Conservation (phyloP, 2,797 vertebrate species). For the Xenops minutus region DNA sequence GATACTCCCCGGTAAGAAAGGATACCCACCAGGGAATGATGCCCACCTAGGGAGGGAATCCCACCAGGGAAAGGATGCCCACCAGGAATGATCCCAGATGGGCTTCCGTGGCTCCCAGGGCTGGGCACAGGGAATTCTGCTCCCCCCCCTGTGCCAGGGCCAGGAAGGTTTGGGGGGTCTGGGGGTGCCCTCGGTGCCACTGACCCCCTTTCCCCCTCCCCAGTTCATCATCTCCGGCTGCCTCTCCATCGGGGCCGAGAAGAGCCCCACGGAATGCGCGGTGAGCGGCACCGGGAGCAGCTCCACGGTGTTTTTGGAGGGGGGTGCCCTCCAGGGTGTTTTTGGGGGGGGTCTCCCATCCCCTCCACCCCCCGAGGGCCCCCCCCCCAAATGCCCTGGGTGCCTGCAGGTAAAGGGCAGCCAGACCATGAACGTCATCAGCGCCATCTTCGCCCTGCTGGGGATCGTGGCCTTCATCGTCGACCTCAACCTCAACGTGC, state of each 20-base stretch:
- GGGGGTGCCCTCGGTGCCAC: neutral
- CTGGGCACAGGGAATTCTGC: neutral
- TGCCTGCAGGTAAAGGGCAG: constrained; percentile 34
- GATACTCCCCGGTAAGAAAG: too few relatives aligned
- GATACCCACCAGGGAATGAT: neutral
- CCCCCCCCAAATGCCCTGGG: neutral
- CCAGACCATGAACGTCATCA: constrained; percentile 66
- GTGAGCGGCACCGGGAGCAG: neutral
- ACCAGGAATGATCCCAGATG: fast-evolving
- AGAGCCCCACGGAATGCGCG: constrained; percentile 58
- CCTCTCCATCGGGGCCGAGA: constrained; percentile 68
- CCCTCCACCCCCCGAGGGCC: neutral
- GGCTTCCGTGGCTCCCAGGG: neutral
- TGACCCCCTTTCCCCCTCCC: neutral
- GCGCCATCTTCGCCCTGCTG: constrained; percentile 26
- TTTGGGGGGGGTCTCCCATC: neutral
- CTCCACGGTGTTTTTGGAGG: neutral
- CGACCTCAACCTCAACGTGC: constrained; percentile 26
- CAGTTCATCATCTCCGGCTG: constrained; percentile 75
- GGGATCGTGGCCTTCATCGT: constrained; percentile 47
- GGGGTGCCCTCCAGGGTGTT: too few relatives aligned
- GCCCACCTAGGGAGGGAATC: neutral
- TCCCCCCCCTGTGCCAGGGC: neutral
- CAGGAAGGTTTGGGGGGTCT: neutral
- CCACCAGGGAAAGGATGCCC: neutral